Percentiles rank a stretch among this genome's conserved stretches.
Evolutionary conservation across 2,888 invertebrate genomes (phyloP).

Genomic region (Antitype chi): DNA sequence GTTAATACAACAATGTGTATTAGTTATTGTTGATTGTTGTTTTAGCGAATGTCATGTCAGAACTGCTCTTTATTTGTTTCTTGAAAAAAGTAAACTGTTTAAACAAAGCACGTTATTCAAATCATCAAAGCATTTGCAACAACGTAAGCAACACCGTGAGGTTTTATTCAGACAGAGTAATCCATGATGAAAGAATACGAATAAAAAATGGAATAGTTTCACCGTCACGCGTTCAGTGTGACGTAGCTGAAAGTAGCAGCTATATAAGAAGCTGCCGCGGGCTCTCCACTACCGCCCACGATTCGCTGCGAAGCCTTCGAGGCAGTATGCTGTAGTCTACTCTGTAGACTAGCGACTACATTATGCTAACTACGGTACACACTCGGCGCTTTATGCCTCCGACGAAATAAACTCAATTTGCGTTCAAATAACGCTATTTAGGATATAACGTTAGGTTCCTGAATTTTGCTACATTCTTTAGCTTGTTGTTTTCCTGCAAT

Average conservation of each 20-base stretch:
- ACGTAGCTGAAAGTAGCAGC: constrained; percentile 17
- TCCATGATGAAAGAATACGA: background rate
- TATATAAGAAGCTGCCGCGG: constrained; percentile 6
- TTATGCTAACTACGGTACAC: constrained; percentile 63
- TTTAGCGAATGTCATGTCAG: background rate
- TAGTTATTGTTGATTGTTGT: background rate
- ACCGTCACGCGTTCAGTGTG: background rate
- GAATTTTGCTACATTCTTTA: constrained; percentile 28
- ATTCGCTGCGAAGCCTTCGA: background rate
- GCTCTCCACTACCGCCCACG: background rate
- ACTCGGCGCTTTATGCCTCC: constrained; percentile 49
- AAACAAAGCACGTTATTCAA: background rate
- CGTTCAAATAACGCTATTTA: constrained; percentile 54
- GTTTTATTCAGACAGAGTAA: background rate
- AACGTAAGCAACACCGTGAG: background rate
- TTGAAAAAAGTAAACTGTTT: background rate
- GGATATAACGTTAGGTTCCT: constrained; percentile 24
- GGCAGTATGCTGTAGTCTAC: constrained; percentile 20
- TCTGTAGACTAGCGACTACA: constrained; percentile 52
- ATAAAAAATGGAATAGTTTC: background rate
- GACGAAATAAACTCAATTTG: constrained; percentile 66
- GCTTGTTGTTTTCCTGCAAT: constrained; percentile 7
- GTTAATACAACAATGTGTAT: background rate
- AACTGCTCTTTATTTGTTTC: background rate
- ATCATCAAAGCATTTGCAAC: background rate